A percentile compares a stretch with the other conserved stretches of the same genome.
phyloP scores from a whole-genome alignment of 2,888 invertebrate genomes.

The Dynastes grantii region DNA sequence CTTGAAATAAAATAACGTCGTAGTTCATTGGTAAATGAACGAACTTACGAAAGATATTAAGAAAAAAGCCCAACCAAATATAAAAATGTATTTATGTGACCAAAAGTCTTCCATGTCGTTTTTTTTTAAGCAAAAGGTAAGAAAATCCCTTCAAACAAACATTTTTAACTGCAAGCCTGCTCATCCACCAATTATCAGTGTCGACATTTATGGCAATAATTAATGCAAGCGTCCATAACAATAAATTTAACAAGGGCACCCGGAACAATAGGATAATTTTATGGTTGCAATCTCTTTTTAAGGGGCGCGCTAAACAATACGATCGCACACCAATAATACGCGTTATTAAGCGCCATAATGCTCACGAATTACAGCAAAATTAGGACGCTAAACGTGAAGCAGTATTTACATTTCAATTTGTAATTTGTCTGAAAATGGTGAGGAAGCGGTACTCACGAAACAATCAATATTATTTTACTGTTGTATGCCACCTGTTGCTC shows the following conservation, averaged over 20 bases:
- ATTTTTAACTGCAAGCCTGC: too few relatives aligned
- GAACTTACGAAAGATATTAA: too few relatives aligned
- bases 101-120: too few relatives aligned
- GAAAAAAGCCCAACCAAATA: too few relatives aligned
- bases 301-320: slow-evolving; percentile 10
- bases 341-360: slow-evolving; percentile 21
- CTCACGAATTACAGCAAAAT: slow-evolving; percentile 20
- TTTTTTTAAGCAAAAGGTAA: too few relatives aligned
- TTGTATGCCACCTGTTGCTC: slow-evolving; percentile 45
- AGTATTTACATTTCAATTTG: slow-evolving; percentile 36
- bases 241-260: not conserved
- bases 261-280: slow-evolving; percentile 24
- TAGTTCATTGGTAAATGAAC: too few relatives aligned
- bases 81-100: too few relatives aligned
- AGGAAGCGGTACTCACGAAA: slow-evolving; percentile 30
- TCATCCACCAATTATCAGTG: not conserved
- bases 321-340: slow-evolving; percentile 12
- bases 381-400: slow-evolving; percentile 9
- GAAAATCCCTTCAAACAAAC: too few relatives aligned
- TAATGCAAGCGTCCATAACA: not conserved
- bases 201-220: not conserved
- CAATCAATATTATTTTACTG: slow-evolving; percentile 45
- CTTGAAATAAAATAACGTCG: too few relatives aligned
- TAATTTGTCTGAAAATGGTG: slow-evolving; percentile 14
- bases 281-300: slow-evolving; percentile 3